phyloP scores from a whole-genome alignment of 2,113 vertebrate species.

The Vicugna pacos region DNA sequence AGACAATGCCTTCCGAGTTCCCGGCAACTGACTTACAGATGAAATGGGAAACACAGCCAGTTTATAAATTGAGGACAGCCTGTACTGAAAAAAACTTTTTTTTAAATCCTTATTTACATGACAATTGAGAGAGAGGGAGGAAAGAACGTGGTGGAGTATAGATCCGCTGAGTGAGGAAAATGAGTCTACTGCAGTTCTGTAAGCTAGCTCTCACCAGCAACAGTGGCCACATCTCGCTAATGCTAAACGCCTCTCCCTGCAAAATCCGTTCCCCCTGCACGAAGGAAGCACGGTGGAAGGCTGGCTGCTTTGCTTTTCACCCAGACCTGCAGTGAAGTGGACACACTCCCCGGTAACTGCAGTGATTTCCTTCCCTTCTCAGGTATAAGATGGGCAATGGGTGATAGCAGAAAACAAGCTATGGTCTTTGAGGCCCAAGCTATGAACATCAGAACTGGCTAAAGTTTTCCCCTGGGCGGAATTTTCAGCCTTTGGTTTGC shows the following conservation, averaged over 20 bases:
- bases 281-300: not conserved
- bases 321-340: not conserved
- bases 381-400: not conserved
- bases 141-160: not conserved
- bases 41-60: not conserved
- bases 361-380: not conserved
- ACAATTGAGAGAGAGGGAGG: not conserved
- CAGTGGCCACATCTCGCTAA: not conserved
- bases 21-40: conserved; percentile 27
- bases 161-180: not conserved
- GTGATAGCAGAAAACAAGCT: no score
- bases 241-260: not conserved
- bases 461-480: not conserved
- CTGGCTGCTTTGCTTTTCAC: not conserved
- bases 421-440: no score
- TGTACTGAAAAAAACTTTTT: not conserved
- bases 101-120: not conserved
- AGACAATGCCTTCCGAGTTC: not conserved
- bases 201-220: not conserved
- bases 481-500: not conserved
- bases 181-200: not conserved
- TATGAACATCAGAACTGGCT: not conserved
- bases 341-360: not conserved
- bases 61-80: not conserved
- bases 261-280: no score